Evolutionary conservation across 2,888 invertebrate species (phyloP), one percentile per base, ranked within the genome.

Genomic region (Folsomia candida): DNA sequence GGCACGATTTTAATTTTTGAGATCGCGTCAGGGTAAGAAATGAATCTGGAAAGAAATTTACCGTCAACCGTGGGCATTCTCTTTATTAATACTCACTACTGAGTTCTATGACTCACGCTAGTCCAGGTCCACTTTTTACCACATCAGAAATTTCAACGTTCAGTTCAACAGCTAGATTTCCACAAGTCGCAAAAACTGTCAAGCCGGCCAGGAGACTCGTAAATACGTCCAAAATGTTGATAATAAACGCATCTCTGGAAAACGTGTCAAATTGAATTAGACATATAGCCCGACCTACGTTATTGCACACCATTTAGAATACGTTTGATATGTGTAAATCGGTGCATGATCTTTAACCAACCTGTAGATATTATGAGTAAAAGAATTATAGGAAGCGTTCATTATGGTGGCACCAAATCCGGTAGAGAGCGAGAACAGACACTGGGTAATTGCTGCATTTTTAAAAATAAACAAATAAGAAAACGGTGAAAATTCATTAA

Each of bases 81-180:
- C n/a, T n/a, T n/a, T n/a, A n/a, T 47, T 18, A 47, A 47, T 47
- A 47, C 47, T 47, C 47, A 47, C 18, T 47, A 9, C 47, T 11
- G 9, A 47, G n/a, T n/a, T n/a, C n/a, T n/a, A n/a, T n/a, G n/a
- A n/a, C n/a, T n/a, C n/a, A n/a, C n/a, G 93, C 92, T 70, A 93
- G 83, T 0, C 92, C 90, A 0, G 90, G 88, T 4, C 92, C 93
- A 26, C 89, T 89, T 20, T 86, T 84, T 11, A 89, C 88, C 0
- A 92, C 87, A 0, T 91, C 90, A 0, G 86, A 83, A 37, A 87
- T 84, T 61, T 84, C 84, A 20, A 82, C 82, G 14, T 47, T 47
- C 47, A 47, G 47, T 47, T 47, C 47, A 47, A 11, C 18, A 11
- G 47, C 9, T 47, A 47, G 47, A 47, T 47, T 47, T 47, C 47